Evolutionary conservation across 2,888 invertebrate species (phyloP), one percentile per base, ranked within the genome.

Genomic region (Rhagophthalmus giganteus): DNA sequence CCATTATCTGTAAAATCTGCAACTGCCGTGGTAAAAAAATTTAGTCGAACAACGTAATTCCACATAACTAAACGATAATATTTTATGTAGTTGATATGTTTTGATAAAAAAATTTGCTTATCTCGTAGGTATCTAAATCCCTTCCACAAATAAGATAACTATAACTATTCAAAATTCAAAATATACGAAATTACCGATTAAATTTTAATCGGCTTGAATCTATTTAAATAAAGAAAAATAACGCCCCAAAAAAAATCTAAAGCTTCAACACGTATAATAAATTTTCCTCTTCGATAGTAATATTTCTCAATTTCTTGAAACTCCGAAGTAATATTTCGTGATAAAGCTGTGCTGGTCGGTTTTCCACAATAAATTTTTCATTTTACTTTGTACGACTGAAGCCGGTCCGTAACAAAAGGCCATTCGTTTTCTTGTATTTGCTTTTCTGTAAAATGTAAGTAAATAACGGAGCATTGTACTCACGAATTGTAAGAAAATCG

Each of bases 341-440:
- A 47, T 47, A 47, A 47, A 47, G 47, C 32, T 38, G 37, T 38
- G 20, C 47, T 27, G 33, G 47, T 47, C 39, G 47, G 47, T 47
- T 47, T 46, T 47, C 47, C 39, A 47, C 47, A 47, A 47, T 39
- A 47, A 46, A 47, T 47, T 39, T 38, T 47, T 47, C 47, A 47
- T 47, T 47, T 32, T 39, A 38, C 28, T 39, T 33, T 47, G 30
- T 46, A 30, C 33, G 47, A 27, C 27, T 39, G 39, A 47, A 39
- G 33, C 14, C 39, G 26, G 12, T 46, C 25, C 37, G 25, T 12
- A 44, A 44, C 45, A 37, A 30, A 45, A 45, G 31, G 46, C 39
- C 4, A 32, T 30, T 47, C 16, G 14, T 32, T 32, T 20, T 20
- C 20, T 30, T 33, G 26, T 47, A 31, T 38, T 46, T 46, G 11